Percentiles rank a stretch among this genome's conserved stretches.
phyloP scores from a whole-genome alignment of 1,140 invertebrate species.

The Anoplolepis gracilipes region DNA sequence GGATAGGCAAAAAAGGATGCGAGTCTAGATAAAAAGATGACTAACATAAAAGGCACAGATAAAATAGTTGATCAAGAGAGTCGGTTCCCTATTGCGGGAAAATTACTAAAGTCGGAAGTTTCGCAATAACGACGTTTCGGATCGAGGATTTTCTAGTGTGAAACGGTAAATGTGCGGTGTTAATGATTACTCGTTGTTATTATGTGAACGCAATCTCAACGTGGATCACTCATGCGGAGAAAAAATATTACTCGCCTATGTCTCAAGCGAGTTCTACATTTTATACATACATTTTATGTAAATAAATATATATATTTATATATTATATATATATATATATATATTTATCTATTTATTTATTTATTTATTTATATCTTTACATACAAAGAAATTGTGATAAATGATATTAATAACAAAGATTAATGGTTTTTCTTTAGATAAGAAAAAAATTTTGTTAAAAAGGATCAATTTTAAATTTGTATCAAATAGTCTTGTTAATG shows the following conservation, averaged over 20 bases:
- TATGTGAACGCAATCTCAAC: neutral
- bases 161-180: constrained; percentile 12
- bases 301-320: neutral
- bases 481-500: too few relatives aligned
- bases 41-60: neutral
- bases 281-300: too few relatives aligned
- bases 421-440: neutral
- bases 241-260: neutral
- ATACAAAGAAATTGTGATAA: too few relatives aligned
- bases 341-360: too few relatives aligned
- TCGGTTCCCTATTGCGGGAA: neutral
- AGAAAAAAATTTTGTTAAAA: neutral
- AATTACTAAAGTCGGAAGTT: neutral
- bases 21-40: too few relatives aligned
- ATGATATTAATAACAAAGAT: neutral
- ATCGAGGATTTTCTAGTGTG: neutral
- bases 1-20: neutral
- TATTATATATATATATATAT: neutral
- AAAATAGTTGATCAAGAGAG: neutral
- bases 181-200: neutral
- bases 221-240: neutral
- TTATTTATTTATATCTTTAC: too few relatives aligned
- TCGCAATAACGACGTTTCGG: constrained; percentile 14
- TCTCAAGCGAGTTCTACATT: too few relatives aligned
- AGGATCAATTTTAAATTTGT: neutral